These are phyloP conservation scores for Galemys pyrenaicus DNA, from an alignment of 2,113 vertebrate species.

Conservation along the genomic window DNA sequence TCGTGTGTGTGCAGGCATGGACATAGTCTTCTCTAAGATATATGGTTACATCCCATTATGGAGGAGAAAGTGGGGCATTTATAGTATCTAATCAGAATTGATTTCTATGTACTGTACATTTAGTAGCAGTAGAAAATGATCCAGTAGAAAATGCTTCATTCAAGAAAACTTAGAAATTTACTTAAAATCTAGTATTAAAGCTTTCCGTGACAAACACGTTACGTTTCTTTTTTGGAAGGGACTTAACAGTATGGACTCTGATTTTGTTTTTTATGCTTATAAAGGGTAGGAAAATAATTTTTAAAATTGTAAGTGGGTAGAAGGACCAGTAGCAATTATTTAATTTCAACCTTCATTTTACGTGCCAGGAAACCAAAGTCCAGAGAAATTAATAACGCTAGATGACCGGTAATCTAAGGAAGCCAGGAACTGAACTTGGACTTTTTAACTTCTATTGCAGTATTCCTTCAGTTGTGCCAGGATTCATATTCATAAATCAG, in stretches of 20 bases:
- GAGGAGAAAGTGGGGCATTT: not conserved
- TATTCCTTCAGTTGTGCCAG: not conserved
- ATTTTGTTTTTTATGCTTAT: not conserved
- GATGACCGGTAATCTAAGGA: not conserved
- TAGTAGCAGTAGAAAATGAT: constrained; percentile 9
- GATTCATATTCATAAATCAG: not conserved
- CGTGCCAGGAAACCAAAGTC: not conserved
- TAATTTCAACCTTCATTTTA: constrained; percentile 31
- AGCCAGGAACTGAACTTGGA: not conserved
- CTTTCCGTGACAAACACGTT: not conserved
- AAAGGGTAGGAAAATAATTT: not conserved
- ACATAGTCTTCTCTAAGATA: not conserved
- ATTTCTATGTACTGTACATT: not conserved
- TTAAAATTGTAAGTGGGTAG: not conserved
- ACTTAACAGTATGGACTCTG: not conserved
- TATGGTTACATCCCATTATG: not conserved
- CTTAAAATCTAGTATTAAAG: not conserved
- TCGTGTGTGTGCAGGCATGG: not conserved
- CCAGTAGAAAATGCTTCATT: not conserved
- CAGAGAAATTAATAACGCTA: not conserved
- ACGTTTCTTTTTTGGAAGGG: not conserved
- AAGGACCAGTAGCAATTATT: constrained; percentile 3
- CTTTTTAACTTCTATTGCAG: not conserved
- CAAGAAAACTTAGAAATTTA: constrained; percentile 4
- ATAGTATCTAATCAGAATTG: not conserved